Evolutionary conservation across 2,113 vertebrate species (phyloP).

Genomic region (Petroica traversi): DNA sequence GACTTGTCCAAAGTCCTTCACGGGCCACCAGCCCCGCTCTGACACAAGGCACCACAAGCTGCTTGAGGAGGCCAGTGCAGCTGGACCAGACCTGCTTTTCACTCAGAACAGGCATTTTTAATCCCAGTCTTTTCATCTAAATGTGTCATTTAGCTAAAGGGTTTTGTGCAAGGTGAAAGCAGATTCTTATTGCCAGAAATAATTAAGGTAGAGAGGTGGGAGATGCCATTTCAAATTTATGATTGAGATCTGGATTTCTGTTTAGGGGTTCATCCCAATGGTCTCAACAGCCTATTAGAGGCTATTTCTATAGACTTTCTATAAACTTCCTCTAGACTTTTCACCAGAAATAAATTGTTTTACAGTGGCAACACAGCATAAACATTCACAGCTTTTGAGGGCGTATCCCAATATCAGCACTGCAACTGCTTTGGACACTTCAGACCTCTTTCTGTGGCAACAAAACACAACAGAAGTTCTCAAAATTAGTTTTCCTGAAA

Average conservation of each 20-base stretch:
- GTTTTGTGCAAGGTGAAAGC: background rate
- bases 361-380: background rate
- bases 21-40: background rate
- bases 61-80: background rate
- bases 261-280: background rate
- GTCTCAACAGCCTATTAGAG: background rate
- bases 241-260: background rate
- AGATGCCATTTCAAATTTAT: background rate
- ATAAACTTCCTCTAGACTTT: background rate
- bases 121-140: background rate
- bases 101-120: background rate
- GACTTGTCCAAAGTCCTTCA: constrained; percentile 15
- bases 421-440: background rate
- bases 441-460: background rate
- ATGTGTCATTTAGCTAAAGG: background rate
- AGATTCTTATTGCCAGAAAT: background rate
- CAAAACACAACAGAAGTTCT: background rate
- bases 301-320: background rate
- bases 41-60: background rate
- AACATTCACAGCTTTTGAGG: background rate
- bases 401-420: rapidly evolving
- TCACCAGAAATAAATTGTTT: background rate
- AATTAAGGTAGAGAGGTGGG: background rate
- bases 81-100: background rate
- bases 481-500: background rate